Base-by-base conservation (phyloP, 2,888 invertebrate species). In the Exephanes ischioxanthus region DNA sequence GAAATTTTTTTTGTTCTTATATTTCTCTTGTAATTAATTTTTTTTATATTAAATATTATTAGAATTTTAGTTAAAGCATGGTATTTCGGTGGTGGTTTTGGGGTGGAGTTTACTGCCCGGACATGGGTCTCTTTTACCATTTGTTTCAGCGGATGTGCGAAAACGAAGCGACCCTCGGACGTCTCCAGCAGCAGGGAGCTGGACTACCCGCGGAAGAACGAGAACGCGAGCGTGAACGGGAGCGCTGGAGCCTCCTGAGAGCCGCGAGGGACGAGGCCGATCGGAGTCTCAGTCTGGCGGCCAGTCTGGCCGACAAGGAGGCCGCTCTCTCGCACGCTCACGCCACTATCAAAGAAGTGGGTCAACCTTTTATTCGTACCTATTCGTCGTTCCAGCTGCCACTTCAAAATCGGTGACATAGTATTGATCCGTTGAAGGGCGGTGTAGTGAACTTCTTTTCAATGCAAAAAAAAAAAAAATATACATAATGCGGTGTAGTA, bases 241-340 rank as follows among this genome's bases (percentile, higher is more conserved):
- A 99, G 94, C 96, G 98, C 76, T 98, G 98, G 95, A 98, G 97
- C 87, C 95, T 99, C 83, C 94, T 98, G 79, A 96, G 98, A 89
- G 98, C 98, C 92, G 98, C 98, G 0, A 95, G 98, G 58, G 98
- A 98, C 92, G 98, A 98, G 91, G 97, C 98, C 0, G 98, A 99
- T 93, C 95, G 98, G 83, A 97, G 98, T 33, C 95, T 98, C 85
- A 96, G 97, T 83, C 95, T 99, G 63, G 98, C 98, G 7, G 97
- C 98, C 11, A 98, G 98, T 90, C 96, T 99, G 33, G 98, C 97
- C 91, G 96, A 97, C 61, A 96, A 98, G 89, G 98, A 99, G 92
- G 96, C 97, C 85, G 97, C 98, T 93, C 95, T 98, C 80, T 96
- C 97, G 90, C 97, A 98, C 91, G 96, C 98, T 68, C 97, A 98